Conservation (phyloP, 2,888 invertebrate species). For the Aradus depressus region DNA sequence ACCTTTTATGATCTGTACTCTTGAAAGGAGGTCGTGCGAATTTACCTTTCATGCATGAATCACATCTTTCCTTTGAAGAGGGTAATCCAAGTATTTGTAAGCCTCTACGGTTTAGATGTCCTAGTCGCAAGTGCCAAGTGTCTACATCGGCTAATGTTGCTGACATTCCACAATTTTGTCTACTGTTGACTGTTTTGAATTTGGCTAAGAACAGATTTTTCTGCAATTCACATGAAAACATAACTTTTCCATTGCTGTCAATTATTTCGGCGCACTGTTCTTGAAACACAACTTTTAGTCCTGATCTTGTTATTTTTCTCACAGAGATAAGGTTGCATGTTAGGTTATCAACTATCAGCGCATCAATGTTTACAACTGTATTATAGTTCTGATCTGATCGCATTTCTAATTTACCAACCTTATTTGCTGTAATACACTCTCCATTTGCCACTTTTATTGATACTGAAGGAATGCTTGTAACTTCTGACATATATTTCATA, state of each 20-base stretch:
- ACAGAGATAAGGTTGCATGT: too few species aligned
- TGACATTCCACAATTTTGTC: constrained; percentile 15
- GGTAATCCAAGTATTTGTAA: constrained; percentile 15
- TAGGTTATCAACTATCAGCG: too few species aligned
- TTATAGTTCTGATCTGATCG: too few species aligned
- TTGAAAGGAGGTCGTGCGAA: constrained; percentile 17
- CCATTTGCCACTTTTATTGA: constrained; percentile 11
- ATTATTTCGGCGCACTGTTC: too few species aligned
- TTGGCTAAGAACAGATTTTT: too few species aligned
- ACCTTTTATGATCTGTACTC: constrained; percentile 2
- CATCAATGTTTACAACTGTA: too few species aligned
- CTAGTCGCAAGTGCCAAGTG: constrained; percentile 15
- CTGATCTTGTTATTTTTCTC: too few species aligned
- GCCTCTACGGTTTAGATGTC: constrained; percentile 15
- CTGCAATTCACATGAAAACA: too few species aligned
- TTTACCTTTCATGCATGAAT: constrained; percentile 18
- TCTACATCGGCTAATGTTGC: constrained; percentile 1
- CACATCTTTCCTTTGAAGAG: constrained; percentile 12
- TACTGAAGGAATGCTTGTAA: neutral
- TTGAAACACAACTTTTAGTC: too few species aligned
- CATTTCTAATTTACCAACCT: too few species aligned
- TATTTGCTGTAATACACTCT: neutral
- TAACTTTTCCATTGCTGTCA: too few species aligned
- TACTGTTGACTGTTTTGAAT: too few species aligned
- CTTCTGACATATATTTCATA: neutral